Evolutionary conservation across 2,888 invertebrate species (phyloP).

Genomic region (Epinotia demarniana): DNA sequence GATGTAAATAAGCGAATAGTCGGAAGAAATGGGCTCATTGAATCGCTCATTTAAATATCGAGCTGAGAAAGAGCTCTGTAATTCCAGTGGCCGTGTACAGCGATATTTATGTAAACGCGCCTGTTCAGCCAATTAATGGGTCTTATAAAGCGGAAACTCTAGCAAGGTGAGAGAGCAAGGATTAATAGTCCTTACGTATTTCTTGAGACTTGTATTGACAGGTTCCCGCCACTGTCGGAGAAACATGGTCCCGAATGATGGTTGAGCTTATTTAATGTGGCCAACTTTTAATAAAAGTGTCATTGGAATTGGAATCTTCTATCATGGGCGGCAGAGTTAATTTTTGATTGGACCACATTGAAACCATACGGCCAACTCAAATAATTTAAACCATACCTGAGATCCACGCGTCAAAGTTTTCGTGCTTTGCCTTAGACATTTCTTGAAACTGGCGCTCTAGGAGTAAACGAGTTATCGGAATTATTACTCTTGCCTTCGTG

Average conservation of each 20-base stretch:
- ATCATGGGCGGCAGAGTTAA: no score
- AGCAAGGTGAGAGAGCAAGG: neutral
- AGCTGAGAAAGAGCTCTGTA: constrained; percentile 25
- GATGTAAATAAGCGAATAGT: neutral
- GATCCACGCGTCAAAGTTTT: no score
- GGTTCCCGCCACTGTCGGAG: neutral
- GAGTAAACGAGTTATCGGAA: no score
- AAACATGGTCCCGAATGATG: neutral
- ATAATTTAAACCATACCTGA: no score
- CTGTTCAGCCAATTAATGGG: constrained; percentile 17
- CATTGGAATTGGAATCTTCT: no score
- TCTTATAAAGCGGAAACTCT: constrained; percentile 21
- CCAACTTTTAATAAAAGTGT: no score
- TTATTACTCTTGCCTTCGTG: no score
- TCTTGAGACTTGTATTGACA: neutral
- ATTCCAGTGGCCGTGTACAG: constrained; percentile 37
- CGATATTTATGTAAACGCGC: constrained; percentile 36
- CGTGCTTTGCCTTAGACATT: no score
- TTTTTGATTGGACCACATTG: no score
- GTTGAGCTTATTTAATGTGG: no score
- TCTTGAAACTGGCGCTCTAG: no score
- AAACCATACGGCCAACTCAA: no score
- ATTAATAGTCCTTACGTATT: neutral
- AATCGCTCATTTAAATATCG: constrained; percentile 41
- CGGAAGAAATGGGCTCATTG: constrained; percentile 19